Percentiles rank a stretch among this genome's conserved stretches.
Evolutionary conservation across 2,797 vertebrate genomes (phyloP).

Genomic region (Microctenopoma lineatum): DNA sequence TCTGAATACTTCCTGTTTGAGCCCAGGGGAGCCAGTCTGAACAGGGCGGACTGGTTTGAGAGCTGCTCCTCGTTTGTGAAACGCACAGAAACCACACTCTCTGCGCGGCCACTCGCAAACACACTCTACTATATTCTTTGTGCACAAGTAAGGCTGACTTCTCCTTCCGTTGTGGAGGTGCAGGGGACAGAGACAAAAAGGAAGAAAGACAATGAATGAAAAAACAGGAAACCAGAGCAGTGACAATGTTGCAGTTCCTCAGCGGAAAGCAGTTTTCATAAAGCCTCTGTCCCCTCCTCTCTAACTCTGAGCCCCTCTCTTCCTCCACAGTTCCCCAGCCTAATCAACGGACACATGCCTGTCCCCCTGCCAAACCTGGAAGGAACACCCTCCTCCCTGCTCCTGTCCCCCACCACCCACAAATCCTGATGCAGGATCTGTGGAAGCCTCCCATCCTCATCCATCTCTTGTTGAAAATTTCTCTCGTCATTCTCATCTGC

Average conservation of each 20-base stretch:
- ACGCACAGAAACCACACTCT: conserved; percentile 40
- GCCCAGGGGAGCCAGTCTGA: conserved; percentile 81
- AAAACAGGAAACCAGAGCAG: conserved; percentile 74
- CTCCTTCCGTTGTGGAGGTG: conserved; percentile 48
- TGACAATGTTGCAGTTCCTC: conserved; percentile 78
- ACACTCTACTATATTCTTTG: conserved; percentile 46
- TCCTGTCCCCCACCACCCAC: conserved; percentile 91
- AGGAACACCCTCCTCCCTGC: conserved; percentile 89
- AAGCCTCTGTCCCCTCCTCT: conserved; percentile 47
- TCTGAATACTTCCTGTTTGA: conserved; percentile 86
- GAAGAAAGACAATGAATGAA: conserved; percentile 69
- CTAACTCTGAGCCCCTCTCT: conserved; percentile 70
- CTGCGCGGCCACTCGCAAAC: conserved; percentile 10
- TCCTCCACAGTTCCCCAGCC: conserved; percentile 91
- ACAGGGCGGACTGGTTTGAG: conserved; percentile 81
- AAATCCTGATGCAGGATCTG: conserved; percentile 89
- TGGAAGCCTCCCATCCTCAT: conserved; percentile 29
- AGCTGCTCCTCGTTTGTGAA: conserved; percentile 78
- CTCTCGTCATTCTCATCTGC: conserved; percentile 1
- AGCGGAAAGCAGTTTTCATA: conserved; percentile 71
- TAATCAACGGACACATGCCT: conserved; percentile 95
- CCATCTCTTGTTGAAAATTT: conserved; percentile 32
- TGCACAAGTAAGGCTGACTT: conserved; percentile 56
- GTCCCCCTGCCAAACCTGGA: conserved; percentile 92
- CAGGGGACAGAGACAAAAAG: conserved; percentile 62